Percentiles rank a stretch among this genome's conserved stretches.
These are phyloP conservation scores for Temnopleurus reevesii DNA, from an alignment of 53 echinoderm and acorn worm genomes.

Conservation along the genomic window DNA sequence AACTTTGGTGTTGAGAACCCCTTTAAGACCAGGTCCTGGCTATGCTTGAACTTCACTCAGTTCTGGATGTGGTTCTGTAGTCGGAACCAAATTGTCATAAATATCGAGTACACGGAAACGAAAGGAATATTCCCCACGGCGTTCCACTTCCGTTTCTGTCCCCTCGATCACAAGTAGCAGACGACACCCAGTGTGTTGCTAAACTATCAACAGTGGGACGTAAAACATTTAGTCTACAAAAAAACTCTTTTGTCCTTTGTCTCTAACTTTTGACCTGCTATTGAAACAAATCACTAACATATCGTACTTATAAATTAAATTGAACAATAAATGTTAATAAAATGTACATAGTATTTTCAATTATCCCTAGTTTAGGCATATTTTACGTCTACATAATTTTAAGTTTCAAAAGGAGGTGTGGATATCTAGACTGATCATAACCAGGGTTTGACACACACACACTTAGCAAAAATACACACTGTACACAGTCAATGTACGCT, in stretches of 20 bases:
- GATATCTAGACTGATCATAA: not conserved
- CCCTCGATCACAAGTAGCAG: not conserved
- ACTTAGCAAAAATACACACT: constrained; percentile 5
- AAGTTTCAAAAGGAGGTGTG: not conserved
- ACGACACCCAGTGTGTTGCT: constrained; percentile 7
- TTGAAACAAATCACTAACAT: too few species aligned
- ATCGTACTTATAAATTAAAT: too few species aligned
- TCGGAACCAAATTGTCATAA: constrained; percentile 3
- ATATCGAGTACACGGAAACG: constrained; percentile 26
- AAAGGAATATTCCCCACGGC: constrained; percentile 38
- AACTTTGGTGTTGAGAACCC: too few species aligned
- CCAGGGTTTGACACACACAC: constrained; percentile 40
- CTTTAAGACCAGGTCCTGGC: not conserved
- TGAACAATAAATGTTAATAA: too few species aligned
- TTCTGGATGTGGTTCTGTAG: too few species aligned
- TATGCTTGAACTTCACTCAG: constrained; percentile 3
- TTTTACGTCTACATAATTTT: too few species aligned
- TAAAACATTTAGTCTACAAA: too few species aligned
- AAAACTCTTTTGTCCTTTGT: too few species aligned
- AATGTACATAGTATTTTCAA: too few species aligned
- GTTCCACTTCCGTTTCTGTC: not conserved
- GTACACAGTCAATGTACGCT: constrained; percentile 25
- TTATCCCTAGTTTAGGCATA: too few species aligned
- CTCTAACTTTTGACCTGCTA: too few species aligned
- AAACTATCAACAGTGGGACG: not conserved